Evolutionary conservation across 92 coral and sea anemone genomes (phyloP).

Genomic region (Galaxea fascicularis): DNA sequence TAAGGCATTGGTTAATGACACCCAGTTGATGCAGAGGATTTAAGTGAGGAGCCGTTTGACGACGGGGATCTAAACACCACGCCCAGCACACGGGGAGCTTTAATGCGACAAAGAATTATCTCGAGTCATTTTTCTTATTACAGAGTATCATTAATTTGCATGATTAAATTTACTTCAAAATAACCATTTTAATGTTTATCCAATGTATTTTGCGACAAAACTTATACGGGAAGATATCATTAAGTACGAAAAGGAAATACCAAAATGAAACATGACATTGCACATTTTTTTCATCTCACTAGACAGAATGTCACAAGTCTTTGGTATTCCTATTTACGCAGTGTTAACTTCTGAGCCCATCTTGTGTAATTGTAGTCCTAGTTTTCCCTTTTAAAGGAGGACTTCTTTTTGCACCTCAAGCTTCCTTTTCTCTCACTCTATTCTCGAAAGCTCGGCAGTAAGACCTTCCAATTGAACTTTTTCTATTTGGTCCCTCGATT

Average conservation of each 20-base stretch:
- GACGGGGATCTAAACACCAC: constrained; percentile 9
- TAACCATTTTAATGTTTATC: constrained; percentile 12
- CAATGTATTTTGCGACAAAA: neutral
- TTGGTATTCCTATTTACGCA: constrained; percentile 3
- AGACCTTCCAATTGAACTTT: constrained; percentile 7
- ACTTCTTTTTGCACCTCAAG: constrained; percentile 34
- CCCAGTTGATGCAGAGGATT: constrained; percentile 29
- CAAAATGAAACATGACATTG: constrained; percentile 9
- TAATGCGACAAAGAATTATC: constrained; percentile 24
- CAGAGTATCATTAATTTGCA: neutral
- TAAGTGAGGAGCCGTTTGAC: constrained; percentile 6
- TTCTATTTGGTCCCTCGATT: neutral
- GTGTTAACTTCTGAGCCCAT: constrained; percentile 13
- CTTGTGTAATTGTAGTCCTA: constrained; percentile 30
- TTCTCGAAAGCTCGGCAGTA: constrained; percentile 27
- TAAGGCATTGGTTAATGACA: constrained; percentile 4
- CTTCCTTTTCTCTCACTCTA: constrained; percentile 28
- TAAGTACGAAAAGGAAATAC: neutral
- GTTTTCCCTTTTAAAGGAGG: constrained; percentile 25
- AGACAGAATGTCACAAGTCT: neutral
- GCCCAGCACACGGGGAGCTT: constrained; percentile 17
- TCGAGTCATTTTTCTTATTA: constrained; percentile 23
- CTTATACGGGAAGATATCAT: constrained; percentile 1
- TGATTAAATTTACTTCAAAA: constrained; percentile 7
- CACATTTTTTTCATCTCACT: neutral